These are phyloP conservation scores for Ypsolopha sequella DNA, from an alignment of 2,888 invertebrate species.

Conservation along the genomic window DNA sequence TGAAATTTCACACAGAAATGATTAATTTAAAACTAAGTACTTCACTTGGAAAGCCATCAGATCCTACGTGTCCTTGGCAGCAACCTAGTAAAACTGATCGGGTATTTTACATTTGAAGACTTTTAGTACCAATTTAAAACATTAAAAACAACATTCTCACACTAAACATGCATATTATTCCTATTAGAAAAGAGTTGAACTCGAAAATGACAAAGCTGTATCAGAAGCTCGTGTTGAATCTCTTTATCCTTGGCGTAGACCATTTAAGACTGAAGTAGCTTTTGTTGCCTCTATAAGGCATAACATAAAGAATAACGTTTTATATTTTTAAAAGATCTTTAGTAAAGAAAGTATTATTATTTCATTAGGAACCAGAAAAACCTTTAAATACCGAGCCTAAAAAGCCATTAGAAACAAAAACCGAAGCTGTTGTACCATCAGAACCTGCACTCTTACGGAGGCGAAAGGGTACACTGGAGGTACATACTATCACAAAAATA, in stretches of 20 bases:
- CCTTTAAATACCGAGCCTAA: too few species aligned
- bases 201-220: background rate
- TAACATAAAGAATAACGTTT: background rate
- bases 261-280: conserved; percentile 18
- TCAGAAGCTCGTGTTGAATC: background rate
- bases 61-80: too few species aligned
- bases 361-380: conserved; percentile 2
- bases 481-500: too few species aligned
- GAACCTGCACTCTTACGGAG: conserved; percentile 29
- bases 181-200: background rate
- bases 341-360: background rate
- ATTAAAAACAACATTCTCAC: too few species aligned
- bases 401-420: conserved; percentile 11
- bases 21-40: too few species aligned
- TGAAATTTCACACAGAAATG: too few species aligned
- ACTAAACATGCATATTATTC: too few species aligned
- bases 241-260: conserved; percentile 4
- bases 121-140: too few species aligned
- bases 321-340: background rate
- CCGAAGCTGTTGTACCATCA: conserved; percentile 20
- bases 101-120: too few species aligned
- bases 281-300: background rate
- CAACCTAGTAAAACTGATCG: too few species aligned
- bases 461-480: conserved; percentile 11
- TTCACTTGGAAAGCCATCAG: too few species aligned